Evolutionary conservation across 2,888 invertebrate species (phyloP), one percentile per base, ranked within the genome.

Genomic region (Congeria kusceri): DNA sequence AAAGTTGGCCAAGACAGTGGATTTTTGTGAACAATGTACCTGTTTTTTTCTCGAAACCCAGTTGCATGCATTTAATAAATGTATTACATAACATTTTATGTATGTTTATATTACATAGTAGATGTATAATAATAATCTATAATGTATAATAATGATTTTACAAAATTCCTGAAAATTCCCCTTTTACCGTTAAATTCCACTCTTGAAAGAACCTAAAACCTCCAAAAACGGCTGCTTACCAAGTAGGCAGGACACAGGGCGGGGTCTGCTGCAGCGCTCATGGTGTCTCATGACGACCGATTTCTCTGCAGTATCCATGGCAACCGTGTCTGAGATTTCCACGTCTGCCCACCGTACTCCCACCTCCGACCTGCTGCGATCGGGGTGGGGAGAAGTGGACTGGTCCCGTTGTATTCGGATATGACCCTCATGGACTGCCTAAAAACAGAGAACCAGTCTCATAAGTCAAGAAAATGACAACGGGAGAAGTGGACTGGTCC

Each of bases 321-420:
- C 86, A 29, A 71, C 77, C 7, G 85, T 80, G 49, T 86, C 83
- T 15, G 53, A 53, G 25, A 23, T 25, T 75, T 86, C 80, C 3
- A 87, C 82, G 57, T 90, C 89, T 1, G 90, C 91, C 90, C 90
- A 91, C 28, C 89, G 79, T 9, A 91, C 91, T 3, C 88, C 80
- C 13, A 73, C 84, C 71, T 91, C 91, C 9, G 91, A 91, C 70
- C 88, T 91, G 3, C 90, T 89, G 32, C 91, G 76, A 49, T 91
- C 91, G 7, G 84, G 86, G 57, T 84, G 79, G 1, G 90, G 89
- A 0, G 88, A 89, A 0, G 87, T 81, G 0, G 89, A 87, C 58
- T 87, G 87, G 23, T 86, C 77, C 57, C 88, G 77, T 11, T 90
- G 84, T 4, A 88, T 74, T 28, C 72, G 79, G 4, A 88, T 83